These are phyloP conservation scores for Lanistes nyassanus DNA, from an alignment of 1,140 invertebrate genomes.

Conservation along the genomic window DNA sequence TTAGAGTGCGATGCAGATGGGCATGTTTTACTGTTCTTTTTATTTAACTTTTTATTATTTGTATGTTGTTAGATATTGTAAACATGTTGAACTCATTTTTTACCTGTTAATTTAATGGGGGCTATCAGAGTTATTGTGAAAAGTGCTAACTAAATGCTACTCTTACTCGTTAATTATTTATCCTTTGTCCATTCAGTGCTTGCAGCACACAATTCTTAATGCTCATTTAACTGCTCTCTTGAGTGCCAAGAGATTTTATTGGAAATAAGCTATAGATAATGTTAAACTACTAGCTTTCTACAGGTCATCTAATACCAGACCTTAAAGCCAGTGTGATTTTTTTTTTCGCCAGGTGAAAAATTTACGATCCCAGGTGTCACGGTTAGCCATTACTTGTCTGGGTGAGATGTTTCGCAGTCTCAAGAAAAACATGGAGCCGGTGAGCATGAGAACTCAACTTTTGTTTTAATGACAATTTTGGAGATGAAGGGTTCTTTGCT, in stretches of 20 bases:
- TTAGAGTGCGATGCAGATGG: too few species aligned
- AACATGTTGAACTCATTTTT: too few species aligned
- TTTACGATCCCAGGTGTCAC: constrained; percentile 88
- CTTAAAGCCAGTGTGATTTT: background rate
- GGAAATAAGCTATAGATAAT: background rate
- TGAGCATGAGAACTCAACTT: constrained; percentile 64
- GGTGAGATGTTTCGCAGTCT: constrained; percentile 79
- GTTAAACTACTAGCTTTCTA: constrained; percentile 6
- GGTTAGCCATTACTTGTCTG: constrained; percentile 83
- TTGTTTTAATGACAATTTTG: background rate
- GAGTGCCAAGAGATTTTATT: background rate
- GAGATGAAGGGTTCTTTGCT: background rate
- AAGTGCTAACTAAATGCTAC: too few species aligned
- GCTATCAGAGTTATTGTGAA: too few species aligned
- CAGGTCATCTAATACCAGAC: background rate
- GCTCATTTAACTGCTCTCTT: too few species aligned
- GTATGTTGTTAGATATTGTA: too few species aligned
- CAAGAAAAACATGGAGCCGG: constrained; percentile 79
- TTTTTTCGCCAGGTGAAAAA: constrained; percentile 72
- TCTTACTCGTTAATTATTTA: too few species aligned
- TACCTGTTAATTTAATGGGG: too few species aligned
- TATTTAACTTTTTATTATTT: background rate
- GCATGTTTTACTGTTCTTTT: too few species aligned
- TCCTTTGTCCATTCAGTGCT: too few species aligned
- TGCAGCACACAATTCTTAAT: too few species aligned